phyloP scores from a whole-genome alignment of 2,113 vertebrate species.

The Paratilapia polleni region DNA sequence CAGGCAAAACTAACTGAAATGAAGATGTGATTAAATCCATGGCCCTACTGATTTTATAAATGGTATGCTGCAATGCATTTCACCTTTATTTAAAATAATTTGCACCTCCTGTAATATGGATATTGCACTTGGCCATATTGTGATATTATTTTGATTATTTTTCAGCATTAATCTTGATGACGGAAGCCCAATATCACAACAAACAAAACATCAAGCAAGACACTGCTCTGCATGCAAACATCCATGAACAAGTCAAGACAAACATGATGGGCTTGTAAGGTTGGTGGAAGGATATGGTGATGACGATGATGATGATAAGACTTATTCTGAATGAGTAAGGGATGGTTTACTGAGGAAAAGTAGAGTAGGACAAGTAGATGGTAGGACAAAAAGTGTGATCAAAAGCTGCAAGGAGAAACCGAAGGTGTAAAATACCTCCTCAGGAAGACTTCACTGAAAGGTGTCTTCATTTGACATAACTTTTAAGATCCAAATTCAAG shows the following conservation, averaged over 20 bases:
- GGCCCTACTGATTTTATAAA: not conserved
- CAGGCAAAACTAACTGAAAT: not conserved
- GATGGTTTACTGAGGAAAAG: not conserved
- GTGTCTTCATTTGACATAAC: not conserved
- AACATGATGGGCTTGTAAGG: not conserved
- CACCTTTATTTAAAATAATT: not conserved
- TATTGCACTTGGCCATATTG: not conserved
- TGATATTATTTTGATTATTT: not conserved
- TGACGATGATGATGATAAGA: not conserved
- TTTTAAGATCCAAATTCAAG: not conserved
- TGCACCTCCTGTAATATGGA: not conserved
- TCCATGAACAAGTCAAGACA: conserved; percentile 7
- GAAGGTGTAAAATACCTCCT: conserved; percentile 28
- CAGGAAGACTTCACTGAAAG: not conserved
- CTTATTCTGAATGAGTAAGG: conserved; percentile 20
- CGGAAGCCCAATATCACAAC: not conserved
- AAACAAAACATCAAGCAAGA: not conserved
- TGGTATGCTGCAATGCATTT: not conserved
- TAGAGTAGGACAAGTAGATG: not conserved
- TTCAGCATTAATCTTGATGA: not conserved
- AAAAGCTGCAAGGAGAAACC: not conserved
- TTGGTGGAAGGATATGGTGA: not conserved
- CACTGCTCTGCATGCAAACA: conserved; percentile 34
- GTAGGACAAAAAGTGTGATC: not conserved
- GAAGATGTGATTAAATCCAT: not conserved